These are phyloP conservation scores for Caenorhabditis sinica DNA, from an alignment of 2,888 invertebrate species.

Conservation along the genomic window DNA sequence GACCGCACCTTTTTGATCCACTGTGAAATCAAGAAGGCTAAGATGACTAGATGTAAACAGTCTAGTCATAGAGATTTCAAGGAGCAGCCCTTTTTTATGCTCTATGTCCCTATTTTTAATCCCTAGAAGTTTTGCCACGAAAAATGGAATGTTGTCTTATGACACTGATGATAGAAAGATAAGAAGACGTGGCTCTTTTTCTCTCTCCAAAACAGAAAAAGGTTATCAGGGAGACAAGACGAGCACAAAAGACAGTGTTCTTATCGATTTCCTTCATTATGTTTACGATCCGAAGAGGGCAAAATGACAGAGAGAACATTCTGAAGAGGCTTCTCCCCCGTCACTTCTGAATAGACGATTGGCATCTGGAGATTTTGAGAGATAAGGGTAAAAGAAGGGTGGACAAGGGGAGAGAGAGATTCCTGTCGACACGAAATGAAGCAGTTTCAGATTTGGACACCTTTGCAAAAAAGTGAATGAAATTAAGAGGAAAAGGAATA, in stretches of 20 bases:
- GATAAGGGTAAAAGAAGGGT: background rate
- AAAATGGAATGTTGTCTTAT: constrained; percentile 1
- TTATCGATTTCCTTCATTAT: constrained; percentile 48
- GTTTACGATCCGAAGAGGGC: constrained; percentile 45
- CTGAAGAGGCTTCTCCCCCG: background rate
- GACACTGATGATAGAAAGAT: constrained; percentile 15
- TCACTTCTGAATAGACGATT: constrained; percentile 33
- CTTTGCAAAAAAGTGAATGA: background rate
- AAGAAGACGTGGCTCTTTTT: constrained; percentile 27
- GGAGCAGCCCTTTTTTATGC: constrained; percentile 17
- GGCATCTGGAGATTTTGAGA: constrained; percentile 38
- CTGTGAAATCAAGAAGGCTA: too few relatives aligned
- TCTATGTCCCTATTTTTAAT: constrained; percentile 4
- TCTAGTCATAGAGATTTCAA: background rate
- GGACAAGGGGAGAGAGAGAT: constrained; percentile 9
- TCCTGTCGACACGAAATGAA: constrained; percentile 16
- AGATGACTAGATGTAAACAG: constrained; percentile 1
- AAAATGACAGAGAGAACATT: background rate
- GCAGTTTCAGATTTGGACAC: constrained; percentile 24
- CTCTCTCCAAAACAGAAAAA: constrained; percentile 25
- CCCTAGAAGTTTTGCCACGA: background rate
- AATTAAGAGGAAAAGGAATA: background rate
- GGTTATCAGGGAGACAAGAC: constrained; percentile 44
- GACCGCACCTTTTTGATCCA: constrained; percentile 14
- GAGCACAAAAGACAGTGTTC: constrained; percentile 14